Evolutionary conservation across 2,797 vertebrate species (phyloP).

Genomic region (Crenuchus spilurus): DNA sequence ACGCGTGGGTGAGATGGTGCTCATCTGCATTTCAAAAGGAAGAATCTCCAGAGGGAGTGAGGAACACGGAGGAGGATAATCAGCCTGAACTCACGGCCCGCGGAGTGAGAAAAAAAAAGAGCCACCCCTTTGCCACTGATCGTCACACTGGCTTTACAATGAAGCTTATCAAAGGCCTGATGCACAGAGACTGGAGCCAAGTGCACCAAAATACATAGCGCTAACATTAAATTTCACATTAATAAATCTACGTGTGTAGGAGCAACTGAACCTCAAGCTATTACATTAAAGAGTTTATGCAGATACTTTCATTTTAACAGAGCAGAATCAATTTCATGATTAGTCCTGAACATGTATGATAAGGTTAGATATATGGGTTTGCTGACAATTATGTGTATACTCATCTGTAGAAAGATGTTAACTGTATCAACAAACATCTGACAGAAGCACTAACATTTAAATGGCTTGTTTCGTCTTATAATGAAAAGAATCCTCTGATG

Average conservation of each 20-base stretch:
- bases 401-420: too few relatives aligned
- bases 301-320: neutral
- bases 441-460: too few relatives aligned
- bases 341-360: neutral
- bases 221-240: constrained; percentile 7
- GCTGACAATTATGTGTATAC: too few relatives aligned
- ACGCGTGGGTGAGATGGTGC: constrained; percentile 22
- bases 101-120: neutral
- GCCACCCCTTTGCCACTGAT: constrained; percentile 19
- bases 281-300: neutral
- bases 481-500: too few relatives aligned
- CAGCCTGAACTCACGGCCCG: constrained; percentile 14
- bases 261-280: neutral
- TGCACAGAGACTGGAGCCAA: constrained; percentile 7
- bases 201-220: neutral
- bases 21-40: constrained; percentile 71
- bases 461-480: too few relatives aligned
- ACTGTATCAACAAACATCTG: neutral
- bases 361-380: neutral
- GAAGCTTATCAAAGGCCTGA: constrained; percentile 1
- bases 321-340: neutral
- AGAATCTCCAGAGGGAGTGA: constrained; percentile 45
- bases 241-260: constrained; percentile 4
- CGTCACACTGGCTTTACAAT: constrained; percentile 17
- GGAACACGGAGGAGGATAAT: constrained; percentile 56